Conservation (phyloP, 2,888 invertebrate genomes). For the Nematopogon swammerdamellus region DNA sequence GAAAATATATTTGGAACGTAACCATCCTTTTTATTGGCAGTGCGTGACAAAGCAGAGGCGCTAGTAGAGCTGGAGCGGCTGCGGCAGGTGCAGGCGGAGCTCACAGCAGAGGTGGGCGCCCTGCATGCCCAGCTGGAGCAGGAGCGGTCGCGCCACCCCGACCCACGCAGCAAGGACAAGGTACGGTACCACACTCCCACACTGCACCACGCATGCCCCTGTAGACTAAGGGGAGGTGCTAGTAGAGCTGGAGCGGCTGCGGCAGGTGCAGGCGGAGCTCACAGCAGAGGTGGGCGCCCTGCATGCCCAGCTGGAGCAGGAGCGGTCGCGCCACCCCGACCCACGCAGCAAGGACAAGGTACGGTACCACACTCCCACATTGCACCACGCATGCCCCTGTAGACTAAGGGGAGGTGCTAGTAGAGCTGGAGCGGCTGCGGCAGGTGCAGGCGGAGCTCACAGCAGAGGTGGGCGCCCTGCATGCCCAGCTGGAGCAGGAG, state of each 20-base stretch:
- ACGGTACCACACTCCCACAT: background rate
- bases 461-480: conserved; percentile 63
- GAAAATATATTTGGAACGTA: too few relatives aligned
- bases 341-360: conserved; percentile 54
- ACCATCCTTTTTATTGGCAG: too few relatives aligned
- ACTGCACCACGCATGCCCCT: too few relatives aligned
- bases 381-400: too few relatives aligned
- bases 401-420: conserved; percentile 73
- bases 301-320: conserved; percentile 71
- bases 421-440: conserved; percentile 69
- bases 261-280: conserved; percentile 68
- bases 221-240: conserved; percentile 76
- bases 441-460: conserved; percentile 70
- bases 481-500: conserved; percentile 73
- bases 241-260: conserved; percentile 69
- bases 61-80: conserved; percentile 69
- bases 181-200: too few relatives aligned
- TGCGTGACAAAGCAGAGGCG: conserved; percentile 77
- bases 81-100: conserved; percentile 65
- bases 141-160: conserved; percentile 66
- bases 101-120: conserved; percentile 65
- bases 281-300: conserved; percentile 66
- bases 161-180: conserved; percentile 54
- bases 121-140: conserved; percentile 72
- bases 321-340: conserved; percentile 64